phyloP scores from a whole-genome alignment of 2,888 invertebrate genomes.

The Oegoconia quadripuncta region DNA sequence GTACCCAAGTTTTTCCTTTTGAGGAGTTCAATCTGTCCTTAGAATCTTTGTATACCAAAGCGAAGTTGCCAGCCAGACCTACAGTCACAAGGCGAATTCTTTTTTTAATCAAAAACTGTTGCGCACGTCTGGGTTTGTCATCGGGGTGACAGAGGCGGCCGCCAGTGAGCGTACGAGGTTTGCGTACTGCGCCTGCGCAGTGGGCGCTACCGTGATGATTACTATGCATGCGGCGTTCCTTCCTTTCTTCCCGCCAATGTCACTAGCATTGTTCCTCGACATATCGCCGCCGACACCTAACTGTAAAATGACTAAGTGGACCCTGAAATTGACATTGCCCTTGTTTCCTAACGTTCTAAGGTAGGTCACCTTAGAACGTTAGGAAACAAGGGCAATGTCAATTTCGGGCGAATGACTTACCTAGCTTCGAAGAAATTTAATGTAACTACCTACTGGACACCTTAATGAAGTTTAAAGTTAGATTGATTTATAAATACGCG shows the following conservation, averaged over 20 bases:
- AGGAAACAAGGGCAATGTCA: too few relatives aligned
- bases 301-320: conserved; percentile 66
- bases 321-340: conserved; percentile 77
- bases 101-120: not conserved
- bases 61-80: too few relatives aligned
- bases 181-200: conserved; percentile 28
- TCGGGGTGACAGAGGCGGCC: conserved; percentile 9
- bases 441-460: too few relatives aligned
- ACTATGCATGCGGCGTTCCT: conserved; percentile 64
- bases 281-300: conserved; percentile 50
- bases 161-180: not conserved
- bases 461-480: too few relatives aligned
- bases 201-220: conserved; percentile 43
- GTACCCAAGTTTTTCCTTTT: not conserved
- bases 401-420: conserved; percentile 46
- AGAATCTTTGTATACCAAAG: too few relatives aligned
- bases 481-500: too few relatives aligned
- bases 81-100: too few relatives aligned
- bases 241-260: conserved; percentile 76
- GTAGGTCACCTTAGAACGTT: too few relatives aligned
- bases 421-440: conserved; percentile 31
- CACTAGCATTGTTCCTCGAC: conserved; percentile 65
- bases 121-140: conserved; percentile 16
- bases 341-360: conserved; percentile 46
- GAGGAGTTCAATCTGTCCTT: too few relatives aligned